phyloP scores from a whole-genome alignment of 1,140 invertebrate species.

The Brachionus koreanus region DNA sequence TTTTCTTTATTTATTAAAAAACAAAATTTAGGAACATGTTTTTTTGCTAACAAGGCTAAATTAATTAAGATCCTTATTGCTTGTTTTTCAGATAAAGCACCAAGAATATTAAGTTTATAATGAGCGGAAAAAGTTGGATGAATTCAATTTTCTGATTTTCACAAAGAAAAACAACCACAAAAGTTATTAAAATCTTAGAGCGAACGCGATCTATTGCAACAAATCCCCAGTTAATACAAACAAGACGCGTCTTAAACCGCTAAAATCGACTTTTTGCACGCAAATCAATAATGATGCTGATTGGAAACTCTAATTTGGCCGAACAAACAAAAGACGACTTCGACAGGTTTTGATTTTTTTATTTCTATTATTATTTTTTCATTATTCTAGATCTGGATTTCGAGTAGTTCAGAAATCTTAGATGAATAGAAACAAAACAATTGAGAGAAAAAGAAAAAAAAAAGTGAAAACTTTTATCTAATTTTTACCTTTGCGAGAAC shows the following conservation, averaged over 20 bases:
- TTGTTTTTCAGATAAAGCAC: slow-evolving; percentile 11
- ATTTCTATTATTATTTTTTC: neutral
- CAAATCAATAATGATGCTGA: slow-evolving; percentile 35
- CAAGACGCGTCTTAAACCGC: slow-evolving; percentile 42
- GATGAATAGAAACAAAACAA: neutral
- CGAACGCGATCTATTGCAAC: slow-evolving; percentile 15
- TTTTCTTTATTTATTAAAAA: neutral
- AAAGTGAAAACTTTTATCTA: neutral
- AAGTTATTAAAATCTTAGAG: neutral
- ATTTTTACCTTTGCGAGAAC: neutral
- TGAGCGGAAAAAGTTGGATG: neutral
- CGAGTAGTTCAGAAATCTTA: neutral
- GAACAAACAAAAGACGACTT: slow-evolving; percentile 37
- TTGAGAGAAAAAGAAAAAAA: too few relatives aligned
- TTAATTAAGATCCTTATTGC: neutral
- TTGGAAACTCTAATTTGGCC: slow-evolving; percentile 25
- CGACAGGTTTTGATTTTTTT: slow-evolving; percentile 13
- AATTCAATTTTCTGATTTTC: neutral
- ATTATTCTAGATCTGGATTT: neutral
- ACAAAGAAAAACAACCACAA: neutral
- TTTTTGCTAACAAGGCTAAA: neutral
- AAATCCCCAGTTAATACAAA: neutral
- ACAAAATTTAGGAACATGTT: neutral
- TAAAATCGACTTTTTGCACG: slow-evolving; percentile 20
- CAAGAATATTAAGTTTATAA: neutral